phyloP scores from a whole-genome alignment of 1,140 invertebrate genomes.

The Zaprionus gabonicus region DNA sequence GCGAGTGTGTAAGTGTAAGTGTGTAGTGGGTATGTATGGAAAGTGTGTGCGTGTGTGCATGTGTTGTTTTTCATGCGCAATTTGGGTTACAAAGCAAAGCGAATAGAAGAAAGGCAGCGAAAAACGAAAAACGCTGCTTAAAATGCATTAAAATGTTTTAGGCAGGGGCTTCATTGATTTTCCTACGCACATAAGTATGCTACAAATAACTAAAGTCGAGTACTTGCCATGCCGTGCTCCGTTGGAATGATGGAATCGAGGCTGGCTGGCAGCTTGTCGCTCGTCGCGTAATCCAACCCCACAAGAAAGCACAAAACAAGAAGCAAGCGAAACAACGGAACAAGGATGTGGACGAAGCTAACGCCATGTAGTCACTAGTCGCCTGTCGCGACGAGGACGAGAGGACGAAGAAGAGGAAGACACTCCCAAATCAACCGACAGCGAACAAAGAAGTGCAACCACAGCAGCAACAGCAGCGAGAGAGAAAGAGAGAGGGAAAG shows the following conservation, averaged over 20 bases:
- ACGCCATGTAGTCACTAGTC: conserved; percentile 55
- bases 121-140: conserved; percentile 64
- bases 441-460: conserved; percentile 20
- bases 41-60: conserved; percentile 44
- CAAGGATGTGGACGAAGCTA: conserved; percentile 26
- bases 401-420: conserved; percentile 12
- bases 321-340: conserved; percentile 5
- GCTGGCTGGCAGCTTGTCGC: conserved; percentile 15
- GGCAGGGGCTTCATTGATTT: conserved; percentile 72
- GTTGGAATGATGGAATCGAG: conserved; percentile 24
- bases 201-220: conserved; percentile 44
- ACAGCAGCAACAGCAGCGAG: background rate
- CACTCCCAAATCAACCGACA: conserved; percentile 16
- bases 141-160: conserved; percentile 76
- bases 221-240: conserved; percentile 14
- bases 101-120: conserved; percentile 27
- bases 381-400: conserved; percentile 14
- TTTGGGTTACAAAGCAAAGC: conserved; percentile 76
- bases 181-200: conserved; percentile 74
- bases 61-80: conserved; percentile 79
- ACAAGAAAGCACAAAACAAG: conserved; percentile 40
- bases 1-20: conserved; percentile 30
- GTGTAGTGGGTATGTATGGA: conserved; percentile 26
- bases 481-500: conserved; percentile 1
- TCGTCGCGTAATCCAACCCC: conserved; percentile 16